phyloP scores from a whole-genome alignment of 2,888 invertebrate species.

The Notodonta ziczac region DNA sequence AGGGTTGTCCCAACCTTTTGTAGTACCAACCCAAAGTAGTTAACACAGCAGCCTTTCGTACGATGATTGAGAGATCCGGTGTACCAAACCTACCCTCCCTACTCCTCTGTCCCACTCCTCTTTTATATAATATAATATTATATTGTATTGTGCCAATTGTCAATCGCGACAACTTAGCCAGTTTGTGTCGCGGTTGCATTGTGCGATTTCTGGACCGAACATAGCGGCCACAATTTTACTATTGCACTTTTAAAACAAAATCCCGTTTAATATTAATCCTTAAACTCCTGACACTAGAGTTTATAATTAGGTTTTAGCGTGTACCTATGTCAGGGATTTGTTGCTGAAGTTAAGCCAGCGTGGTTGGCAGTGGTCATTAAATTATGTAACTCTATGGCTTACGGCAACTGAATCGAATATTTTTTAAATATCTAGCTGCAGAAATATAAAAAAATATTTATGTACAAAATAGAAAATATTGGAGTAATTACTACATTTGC shows the following conservation, averaged over 20 bases:
- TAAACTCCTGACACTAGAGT: constrained; percentile 4
- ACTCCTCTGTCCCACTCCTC: too few species aligned
- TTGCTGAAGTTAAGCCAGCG: constrained; percentile 39
- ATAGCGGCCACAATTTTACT: constrained; percentile 19
- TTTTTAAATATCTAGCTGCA: neutral
- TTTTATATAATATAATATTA: constrained; percentile 45
- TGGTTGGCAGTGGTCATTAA: constrained; percentile 52
- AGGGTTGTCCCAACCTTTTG: too few species aligned
- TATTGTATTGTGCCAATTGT: constrained; percentile 62
- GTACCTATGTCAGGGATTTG: constrained; percentile 37
- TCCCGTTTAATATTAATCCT: constrained; percentile 14
- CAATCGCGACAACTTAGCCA: constrained; percentile 66
- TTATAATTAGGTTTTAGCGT: constrained; percentile 9
- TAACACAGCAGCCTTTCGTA: constrained; percentile 5
- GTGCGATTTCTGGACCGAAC: constrained; percentile 56
- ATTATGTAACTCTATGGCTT: constrained; percentile 55
- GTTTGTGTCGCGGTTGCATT: constrained; percentile 57
- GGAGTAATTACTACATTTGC: too few species aligned
- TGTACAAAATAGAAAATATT: too few species aligned
- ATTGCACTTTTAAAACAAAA: constrained; percentile 7
- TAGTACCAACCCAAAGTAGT: too few species aligned
- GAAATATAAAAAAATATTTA: too few species aligned
- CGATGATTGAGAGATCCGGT: too few species aligned
- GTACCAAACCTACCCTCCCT: too few species aligned
- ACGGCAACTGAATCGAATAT: constrained; percentile 40